Evolutionary conservation across 2,113 vertebrate species (phyloP).

Genomic region (Eira barbara): DNA sequence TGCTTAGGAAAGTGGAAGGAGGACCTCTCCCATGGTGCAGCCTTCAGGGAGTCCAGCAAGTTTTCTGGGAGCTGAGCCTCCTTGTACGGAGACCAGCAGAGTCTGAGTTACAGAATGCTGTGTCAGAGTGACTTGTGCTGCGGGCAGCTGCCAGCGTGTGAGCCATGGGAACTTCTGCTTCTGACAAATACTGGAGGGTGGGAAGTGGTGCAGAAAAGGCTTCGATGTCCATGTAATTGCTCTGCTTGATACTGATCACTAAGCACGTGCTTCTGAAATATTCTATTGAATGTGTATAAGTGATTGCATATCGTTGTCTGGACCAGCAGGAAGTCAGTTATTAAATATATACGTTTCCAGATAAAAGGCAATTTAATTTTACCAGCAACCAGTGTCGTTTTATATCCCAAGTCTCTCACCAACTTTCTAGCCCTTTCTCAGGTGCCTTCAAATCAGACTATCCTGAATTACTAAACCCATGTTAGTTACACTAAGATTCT

Average conservation of each 20-base stretch:
- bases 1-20: neutral
- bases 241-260: neutral
- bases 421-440: neutral
- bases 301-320: neutral
- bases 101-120: neutral
- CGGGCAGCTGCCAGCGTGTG: neutral
- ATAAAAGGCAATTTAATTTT: constrained; percentile 39
- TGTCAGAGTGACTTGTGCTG: neutral
- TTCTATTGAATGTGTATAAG: neutral
- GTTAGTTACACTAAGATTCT: neutral
- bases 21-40: neutral
- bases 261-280: neutral
- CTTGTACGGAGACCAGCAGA: neutral
- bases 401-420: neutral
- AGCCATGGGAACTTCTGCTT: neutral
- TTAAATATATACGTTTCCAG: constrained; percentile 9
- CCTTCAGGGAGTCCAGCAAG: neutral
- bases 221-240: neutral
- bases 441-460: neutral
- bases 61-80: neutral
- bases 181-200: neutral
- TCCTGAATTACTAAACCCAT: neutral
- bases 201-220: neutral
- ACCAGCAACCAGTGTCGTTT: neutral
- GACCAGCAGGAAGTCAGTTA: neutral